Evolutionary conservation across 2,888 invertebrate genomes (phyloP), one percentile per base, ranked within the genome.

Genomic region (Stenichneumon culpator): DNA sequence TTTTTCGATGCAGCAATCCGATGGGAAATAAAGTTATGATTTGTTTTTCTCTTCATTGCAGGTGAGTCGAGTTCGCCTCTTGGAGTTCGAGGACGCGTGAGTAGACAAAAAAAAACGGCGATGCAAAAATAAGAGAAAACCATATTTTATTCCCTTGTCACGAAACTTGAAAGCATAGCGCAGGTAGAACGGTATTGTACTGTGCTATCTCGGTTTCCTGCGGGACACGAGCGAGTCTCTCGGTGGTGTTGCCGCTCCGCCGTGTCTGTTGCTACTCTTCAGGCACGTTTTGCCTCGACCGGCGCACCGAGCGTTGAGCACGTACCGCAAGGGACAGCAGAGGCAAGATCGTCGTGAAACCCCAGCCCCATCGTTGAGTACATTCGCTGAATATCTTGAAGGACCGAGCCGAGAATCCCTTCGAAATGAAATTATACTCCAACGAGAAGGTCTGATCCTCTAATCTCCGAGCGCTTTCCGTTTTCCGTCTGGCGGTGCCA

Each of bases 241-340:
- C 36, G 32, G n/a, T 57, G 54, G 60, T 68, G 50, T 67, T 54
- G 78, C 67, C 60, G 50, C 72, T 65, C 44, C 28, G 25, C 11
- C n/a, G 52, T 47, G 22, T 39, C 54, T 47, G 25, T 74, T 36
- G 32, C 7, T 65, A 74, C 79, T 78, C 84, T 84, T 74, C 65
- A 84, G 79, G 82, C 84, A 84, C 84, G 84, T 84, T 82, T 54
- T 65, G 79, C n/a, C 44, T 63, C 78, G 72, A 81, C 73, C 44
- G 28, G 50, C 65, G 11, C 65, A 28, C 57, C 54, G 65, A 82
- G 73, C 65, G 63, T 70, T 63, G 67, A 74, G 82, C 79, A 84
- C 84, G 82, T 82, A 74, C 69, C 36, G 63, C 79, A 70, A 84
- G 78, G 77, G 69, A 84, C 79, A 79, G 54, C 67, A 11, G 28